Conservation (phyloP, 1,140 invertebrate species). For the Augochlora pura region DNA sequence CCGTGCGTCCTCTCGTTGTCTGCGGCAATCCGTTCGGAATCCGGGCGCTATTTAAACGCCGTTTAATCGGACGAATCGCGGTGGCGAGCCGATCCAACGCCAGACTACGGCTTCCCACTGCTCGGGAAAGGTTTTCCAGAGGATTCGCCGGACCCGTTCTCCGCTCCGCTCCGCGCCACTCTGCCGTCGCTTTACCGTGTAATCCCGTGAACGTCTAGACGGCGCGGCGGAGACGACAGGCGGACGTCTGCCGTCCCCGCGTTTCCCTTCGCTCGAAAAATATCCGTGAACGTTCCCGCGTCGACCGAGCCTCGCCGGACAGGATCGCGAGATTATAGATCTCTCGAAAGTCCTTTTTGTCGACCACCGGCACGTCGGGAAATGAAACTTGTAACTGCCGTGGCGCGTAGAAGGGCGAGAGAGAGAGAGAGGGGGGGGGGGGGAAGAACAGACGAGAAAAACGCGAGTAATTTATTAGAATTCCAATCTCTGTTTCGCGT, state of each 20-base stretch:
- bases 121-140: conserved; percentile 36
- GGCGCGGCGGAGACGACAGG: conserved; percentile 16
- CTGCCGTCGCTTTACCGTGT: conserved; percentile 19
- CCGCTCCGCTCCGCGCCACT: not conserved
- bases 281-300: not conserved
- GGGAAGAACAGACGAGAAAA: not conserved
- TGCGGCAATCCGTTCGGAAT: not conserved
- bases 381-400: not conserved
- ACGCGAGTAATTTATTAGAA: conserved; percentile 42
- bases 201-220: conserved; percentile 35
- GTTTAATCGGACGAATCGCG: conserved; percentile 4
- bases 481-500: conserved; percentile 40
- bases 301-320: too few species aligned
- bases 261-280: not conserved
- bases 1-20: not conserved
- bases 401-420: too few species aligned
- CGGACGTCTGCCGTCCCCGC: not conserved
- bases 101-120: conserved; percentile 23
- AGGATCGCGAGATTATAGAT: not conserved
- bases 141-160: conserved; percentile 20
- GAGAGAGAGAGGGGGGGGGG: too few species aligned
- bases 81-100: conserved; percentile 5
- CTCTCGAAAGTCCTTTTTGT: not conserved
- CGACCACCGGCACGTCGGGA: not conserved
- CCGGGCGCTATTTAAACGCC: not conserved